phyloP scores from a whole-genome alignment of 2,888 invertebrate genomes.

The Amiota mariae region DNA sequence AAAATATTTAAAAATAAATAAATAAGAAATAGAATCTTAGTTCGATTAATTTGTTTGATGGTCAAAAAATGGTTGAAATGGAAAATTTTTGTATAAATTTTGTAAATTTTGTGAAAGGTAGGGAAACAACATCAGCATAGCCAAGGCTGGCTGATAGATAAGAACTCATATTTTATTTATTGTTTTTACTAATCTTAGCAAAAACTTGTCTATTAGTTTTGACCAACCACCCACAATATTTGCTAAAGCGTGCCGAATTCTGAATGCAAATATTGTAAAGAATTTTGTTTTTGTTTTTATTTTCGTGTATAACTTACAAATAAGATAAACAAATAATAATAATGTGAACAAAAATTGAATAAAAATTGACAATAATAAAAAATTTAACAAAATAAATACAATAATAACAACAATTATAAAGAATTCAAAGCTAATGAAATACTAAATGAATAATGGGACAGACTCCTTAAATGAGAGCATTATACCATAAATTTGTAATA shows the following conservation, averaged over 20 bases:
- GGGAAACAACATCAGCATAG: too few species aligned
- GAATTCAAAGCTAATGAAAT: not conserved
- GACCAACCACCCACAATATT: not conserved
- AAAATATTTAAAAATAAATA: too few species aligned
- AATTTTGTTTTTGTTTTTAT: too few species aligned
- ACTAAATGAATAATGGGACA: not conserved
- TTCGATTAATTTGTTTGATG: too few species aligned
- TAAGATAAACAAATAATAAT: too few species aligned
- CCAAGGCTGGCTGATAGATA: not conserved
- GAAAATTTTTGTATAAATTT: too few species aligned
- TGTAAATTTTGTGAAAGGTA: too few species aligned
- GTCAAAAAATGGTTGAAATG: too few species aligned
- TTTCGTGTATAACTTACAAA: too few species aligned
- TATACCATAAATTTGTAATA: constrained; percentile 6
- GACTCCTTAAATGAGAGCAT: constrained; percentile 25
- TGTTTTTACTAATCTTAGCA: not conserved
- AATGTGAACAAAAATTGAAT: too few species aligned
- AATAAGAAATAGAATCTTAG: too few species aligned
- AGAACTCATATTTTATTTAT: not conserved
- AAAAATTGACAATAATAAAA: too few species aligned
- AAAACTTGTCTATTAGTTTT: constrained; percentile 9
- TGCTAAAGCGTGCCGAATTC: not conserved
- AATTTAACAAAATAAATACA: not conserved
- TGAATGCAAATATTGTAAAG: constrained; percentile 6
- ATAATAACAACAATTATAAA: not conserved